Percentiles rank a stretch among this genome's conserved stretches.
Evolutionary conservation across 2,888 invertebrate genomes (phyloP).

Genomic region (Ceraclea dissimilis): DNA sequence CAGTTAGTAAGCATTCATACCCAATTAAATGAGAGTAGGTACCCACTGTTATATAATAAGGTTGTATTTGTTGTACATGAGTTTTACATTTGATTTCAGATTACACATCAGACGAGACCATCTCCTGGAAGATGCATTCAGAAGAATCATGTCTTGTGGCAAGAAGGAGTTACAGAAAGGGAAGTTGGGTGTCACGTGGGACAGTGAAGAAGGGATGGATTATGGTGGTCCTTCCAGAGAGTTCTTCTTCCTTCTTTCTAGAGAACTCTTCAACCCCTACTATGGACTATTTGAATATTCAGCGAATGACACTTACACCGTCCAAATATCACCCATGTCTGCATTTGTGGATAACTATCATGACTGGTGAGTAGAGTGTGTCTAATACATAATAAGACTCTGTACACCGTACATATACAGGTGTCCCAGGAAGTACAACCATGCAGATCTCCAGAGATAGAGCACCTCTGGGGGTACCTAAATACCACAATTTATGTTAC

Average conservation of each 20-base stretch:
- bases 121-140: constrained; percentile 91
- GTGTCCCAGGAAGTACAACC: no score
- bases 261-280: constrained; percentile 96
- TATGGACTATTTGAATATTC: constrained; percentile 98
- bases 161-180: constrained; percentile 94
- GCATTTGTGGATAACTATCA: constrained; percentile 95
- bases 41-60: no score
- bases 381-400: no score
- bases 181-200: constrained; percentile 88
- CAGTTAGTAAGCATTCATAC: no score
- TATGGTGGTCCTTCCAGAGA: constrained; percentile 97
- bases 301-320: constrained; percentile 95
- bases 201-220: constrained; percentile 94
- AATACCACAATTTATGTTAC: no score
- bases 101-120: constrained; percentile 89
- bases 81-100: constrained; percentile 49
- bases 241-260: constrained; percentile 95
- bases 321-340: constrained; percentile 92
- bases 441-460: no score
- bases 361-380: constrained; percentile 79
- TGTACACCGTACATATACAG: no score
- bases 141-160: constrained; percentile 91
- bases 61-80: no score
- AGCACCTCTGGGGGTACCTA: no score
- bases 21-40: no score